Conservation (phyloP, 1,140 invertebrate species). For the Musca domestica region DNA sequence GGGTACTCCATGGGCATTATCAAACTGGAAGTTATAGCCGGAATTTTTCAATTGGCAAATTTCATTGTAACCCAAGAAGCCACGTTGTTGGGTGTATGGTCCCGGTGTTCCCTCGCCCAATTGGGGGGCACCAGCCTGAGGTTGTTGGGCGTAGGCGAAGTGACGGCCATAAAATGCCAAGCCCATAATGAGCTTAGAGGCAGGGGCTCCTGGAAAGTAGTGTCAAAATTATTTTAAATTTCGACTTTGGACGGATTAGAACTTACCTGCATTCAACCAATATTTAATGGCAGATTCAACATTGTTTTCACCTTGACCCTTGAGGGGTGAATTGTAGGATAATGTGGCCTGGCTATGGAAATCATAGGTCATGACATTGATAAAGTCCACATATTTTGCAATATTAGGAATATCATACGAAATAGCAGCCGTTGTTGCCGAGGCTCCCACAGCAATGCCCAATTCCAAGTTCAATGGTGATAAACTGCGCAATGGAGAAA, state of each 20-base stretch:
- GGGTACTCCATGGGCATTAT: constrained; percentile 40
- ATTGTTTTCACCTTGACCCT: constrained; percentile 38
- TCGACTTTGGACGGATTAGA: too few relatives aligned
- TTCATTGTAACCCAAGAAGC: constrained; percentile 77
- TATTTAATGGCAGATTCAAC: constrained; percentile 58
- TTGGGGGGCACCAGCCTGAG: constrained; percentile 58
- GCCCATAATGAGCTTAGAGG: constrained; percentile 67
- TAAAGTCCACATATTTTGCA: constrained; percentile 59
- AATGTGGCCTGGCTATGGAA: constrained; percentile 66
- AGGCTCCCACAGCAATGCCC: constrained; percentile 64
- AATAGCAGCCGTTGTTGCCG: constrained; percentile 54
- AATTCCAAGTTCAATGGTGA: constrained; percentile 47
- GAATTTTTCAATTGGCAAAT: constrained; percentile 45
- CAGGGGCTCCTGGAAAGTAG: constrained; percentile 55
- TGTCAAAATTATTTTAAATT: neutral
- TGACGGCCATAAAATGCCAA: constrained; percentile 68
- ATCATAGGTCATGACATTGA: constrained; percentile 73
- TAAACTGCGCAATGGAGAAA: neutral
- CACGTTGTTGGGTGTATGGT: constrained; percentile 67
- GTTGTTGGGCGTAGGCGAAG: constrained; percentile 55
- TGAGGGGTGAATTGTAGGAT: constrained; percentile 63
- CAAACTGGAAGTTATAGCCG: constrained; percentile 32
- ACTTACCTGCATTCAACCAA: constrained; percentile 59
- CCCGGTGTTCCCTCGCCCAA: constrained; percentile 56
- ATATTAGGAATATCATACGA: constrained; percentile 62